Conservation (phyloP, 2,113 vertebrate genomes). For the Todiramphus chloris region DNA sequence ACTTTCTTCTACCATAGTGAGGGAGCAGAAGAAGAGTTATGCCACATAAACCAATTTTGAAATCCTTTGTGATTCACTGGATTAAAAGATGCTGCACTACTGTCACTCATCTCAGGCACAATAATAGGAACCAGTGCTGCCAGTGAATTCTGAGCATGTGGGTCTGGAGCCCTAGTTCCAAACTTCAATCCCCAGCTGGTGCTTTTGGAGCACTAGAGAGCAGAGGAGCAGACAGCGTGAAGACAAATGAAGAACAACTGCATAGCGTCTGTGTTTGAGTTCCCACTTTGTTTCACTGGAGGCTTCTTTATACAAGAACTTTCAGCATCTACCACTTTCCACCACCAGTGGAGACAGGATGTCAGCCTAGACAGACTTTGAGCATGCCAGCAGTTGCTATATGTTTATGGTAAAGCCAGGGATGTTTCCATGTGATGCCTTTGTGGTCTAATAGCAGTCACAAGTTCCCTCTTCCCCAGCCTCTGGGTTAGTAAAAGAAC, state of each 20-base stretch:
- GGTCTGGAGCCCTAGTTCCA: neutral
- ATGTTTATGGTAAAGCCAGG: neutral
- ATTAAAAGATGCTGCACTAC: neutral
- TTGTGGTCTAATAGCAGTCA: neutral
- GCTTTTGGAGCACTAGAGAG: neutral
- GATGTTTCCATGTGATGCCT: neutral
- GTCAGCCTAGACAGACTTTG: neutral
- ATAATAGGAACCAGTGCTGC: neutral
- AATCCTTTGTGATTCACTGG: neutral
- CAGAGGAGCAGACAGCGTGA: neutral
- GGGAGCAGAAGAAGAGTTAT: neutral
- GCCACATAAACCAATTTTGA: fast-evolving
- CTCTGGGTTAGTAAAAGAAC: neutral
- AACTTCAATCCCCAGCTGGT: neutral
- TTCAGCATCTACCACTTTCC: neutral
- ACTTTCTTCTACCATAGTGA: neutral
- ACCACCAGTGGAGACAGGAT: neutral
- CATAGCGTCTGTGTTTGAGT: neutral
- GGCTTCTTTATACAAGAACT: neutral
- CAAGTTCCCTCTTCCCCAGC: neutral
- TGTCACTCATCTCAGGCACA: neutral
- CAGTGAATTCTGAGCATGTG: neutral
- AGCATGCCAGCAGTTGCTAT: neutral
- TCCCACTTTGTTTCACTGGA: neutral
- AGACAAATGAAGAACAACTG: neutral